Percentiles rank a stretch among this genome's conserved stretches.
These are phyloP conservation scores for Trissolcus japonicus DNA, from an alignment of 2,888 invertebrate genomes.

Conservation along the genomic window DNA sequence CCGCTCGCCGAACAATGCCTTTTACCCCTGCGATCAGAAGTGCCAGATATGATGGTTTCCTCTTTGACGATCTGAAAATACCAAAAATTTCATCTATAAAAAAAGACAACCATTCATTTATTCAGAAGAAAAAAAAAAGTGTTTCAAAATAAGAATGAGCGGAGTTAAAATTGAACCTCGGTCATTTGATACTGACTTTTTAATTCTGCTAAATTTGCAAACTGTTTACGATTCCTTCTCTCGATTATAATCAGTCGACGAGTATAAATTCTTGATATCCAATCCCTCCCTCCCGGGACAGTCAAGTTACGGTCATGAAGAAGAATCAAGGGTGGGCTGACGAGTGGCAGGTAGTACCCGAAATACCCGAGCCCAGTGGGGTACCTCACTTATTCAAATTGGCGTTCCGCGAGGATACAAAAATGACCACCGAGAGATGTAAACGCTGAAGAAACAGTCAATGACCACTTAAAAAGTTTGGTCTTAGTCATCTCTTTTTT, in stretches of 20 bases:
- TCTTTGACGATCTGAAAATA: no score
- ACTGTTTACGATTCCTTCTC: constrained; percentile 8
- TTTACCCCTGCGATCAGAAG: constrained; percentile 10
- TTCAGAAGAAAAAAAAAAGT: background rate
- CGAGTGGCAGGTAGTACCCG: constrained; percentile 75
- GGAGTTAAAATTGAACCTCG: background rate
- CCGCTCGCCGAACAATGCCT: constrained; percentile 9
- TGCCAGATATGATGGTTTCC: constrained; percentile 4
- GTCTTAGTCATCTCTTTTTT: background rate
- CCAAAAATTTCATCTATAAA: background rate
- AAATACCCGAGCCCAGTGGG: constrained; percentile 74
- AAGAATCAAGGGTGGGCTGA: constrained; percentile 70
- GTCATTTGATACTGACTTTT: background rate
- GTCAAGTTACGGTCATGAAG: constrained; percentile 51
- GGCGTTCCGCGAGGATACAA: constrained; percentile 38
- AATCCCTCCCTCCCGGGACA: constrained; percentile 33
- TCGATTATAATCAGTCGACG: constrained; percentile 48
- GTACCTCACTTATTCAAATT: constrained; percentile 68
- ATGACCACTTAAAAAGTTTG: constrained; percentile 15
- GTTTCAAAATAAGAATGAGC: background rate
- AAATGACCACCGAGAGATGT: constrained; percentile 30
- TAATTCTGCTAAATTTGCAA: background rate
- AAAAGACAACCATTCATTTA: background rate
- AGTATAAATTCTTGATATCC: constrained; percentile 57
- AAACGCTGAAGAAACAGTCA: constrained; percentile 22